A percentile compares a stretch with the other conserved stretches of the same genome.
Conservation (phyloP, 2,888 invertebrate genomes). For the Tenthredo notha region DNA sequence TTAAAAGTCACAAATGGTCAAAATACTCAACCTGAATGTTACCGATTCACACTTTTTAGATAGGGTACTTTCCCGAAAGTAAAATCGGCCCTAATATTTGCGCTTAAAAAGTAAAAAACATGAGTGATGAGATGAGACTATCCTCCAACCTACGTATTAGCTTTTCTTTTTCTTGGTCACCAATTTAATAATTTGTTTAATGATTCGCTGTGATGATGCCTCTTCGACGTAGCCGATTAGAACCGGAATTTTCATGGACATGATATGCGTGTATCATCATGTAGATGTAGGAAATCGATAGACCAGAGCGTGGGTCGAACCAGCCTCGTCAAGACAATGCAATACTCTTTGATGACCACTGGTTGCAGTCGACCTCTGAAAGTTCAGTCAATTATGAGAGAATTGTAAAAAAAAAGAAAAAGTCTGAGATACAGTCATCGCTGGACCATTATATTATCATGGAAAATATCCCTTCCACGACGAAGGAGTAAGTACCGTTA, state of each 20-base stretch:
- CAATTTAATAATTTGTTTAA: not conserved
- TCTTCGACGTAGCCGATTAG: not conserved
- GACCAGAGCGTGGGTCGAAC: conserved; percentile 54
- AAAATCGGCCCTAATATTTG: not conserved
- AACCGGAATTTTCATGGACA: not conserved
- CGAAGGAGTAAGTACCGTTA: conserved; percentile 54
- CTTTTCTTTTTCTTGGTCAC: not conserved
- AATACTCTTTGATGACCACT: conserved; percentile 53
- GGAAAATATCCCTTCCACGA: conserved; percentile 20
- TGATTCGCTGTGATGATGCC: conserved; percentile 16
- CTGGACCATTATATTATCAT: conserved; percentile 61
- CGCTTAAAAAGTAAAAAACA: not conserved
- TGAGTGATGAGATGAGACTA: not conserved
- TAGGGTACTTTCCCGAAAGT: too few relatives aligned
- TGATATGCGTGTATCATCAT: conserved; percentile 23
- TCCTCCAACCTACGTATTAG: not conserved
- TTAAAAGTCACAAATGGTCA: too few relatives aligned
- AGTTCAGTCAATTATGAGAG: conserved; percentile 59
- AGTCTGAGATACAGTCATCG: conserved; percentile 61
- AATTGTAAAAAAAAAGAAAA: conserved; percentile 55
- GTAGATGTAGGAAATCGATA: conserved; percentile 56
- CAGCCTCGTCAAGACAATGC: conserved; percentile 43
- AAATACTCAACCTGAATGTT: too few relatives aligned
- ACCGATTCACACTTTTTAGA: too few relatives aligned
- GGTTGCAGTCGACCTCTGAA: conserved; percentile 56